Conservation (phyloP, 2,113 vertebrate genomes). For the Bucco capensis region DNA sequence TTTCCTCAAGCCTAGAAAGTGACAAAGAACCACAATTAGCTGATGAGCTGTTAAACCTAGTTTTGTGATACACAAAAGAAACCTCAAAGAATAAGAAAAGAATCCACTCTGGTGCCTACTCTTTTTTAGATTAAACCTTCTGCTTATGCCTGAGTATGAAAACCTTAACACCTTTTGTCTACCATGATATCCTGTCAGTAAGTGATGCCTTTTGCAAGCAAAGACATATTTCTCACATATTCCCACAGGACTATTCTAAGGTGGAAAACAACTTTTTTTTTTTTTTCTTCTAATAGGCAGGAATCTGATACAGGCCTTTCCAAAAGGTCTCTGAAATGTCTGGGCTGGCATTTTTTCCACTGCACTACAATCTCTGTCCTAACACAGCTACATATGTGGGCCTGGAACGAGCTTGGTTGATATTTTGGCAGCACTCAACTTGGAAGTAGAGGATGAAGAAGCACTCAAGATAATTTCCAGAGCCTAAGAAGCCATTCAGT, state of each 20-base stretch:
- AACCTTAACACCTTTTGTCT: not conserved
- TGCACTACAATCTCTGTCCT: not conserved
- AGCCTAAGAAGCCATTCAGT: not conserved
- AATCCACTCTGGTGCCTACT: not conserved
- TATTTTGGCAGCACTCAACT: not conserved
- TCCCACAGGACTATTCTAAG: not conserved
- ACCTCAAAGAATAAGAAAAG: not conserved
- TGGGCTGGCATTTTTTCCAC: not conserved
- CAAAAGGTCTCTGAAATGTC: not conserved
- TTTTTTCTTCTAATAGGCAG: not conserved
- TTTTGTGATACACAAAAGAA: not conserved
- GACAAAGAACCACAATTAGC: not conserved
- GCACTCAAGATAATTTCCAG: not conserved
- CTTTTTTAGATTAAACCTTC: not conserved
- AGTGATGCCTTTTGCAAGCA: not conserved
- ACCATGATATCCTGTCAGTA: not conserved
- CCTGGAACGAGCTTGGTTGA: not conserved
- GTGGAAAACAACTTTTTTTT: not conserved
- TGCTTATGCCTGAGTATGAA: not conserved
- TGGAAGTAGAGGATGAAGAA: not conserved
- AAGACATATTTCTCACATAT: not conserved
- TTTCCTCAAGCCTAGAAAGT: not conserved
- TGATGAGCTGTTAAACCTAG: not conserved
- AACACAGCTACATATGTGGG: not conserved
- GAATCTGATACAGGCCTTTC: not conserved